Base-by-base conservation (phyloP, 2,113 vertebrate genomes). In the Hylia prasina region DNA sequence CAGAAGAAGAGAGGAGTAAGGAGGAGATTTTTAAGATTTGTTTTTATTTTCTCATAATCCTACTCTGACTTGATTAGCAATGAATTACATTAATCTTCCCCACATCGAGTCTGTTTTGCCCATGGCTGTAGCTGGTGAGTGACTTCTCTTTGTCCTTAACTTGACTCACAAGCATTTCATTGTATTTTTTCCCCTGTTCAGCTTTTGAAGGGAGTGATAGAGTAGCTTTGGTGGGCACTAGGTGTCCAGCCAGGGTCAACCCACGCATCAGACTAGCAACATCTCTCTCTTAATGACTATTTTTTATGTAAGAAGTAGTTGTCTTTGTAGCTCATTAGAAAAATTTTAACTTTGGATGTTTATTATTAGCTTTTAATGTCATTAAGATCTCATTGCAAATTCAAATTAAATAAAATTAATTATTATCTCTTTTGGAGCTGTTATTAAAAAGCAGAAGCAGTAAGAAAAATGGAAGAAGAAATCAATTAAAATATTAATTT, bases 401-500 rank as follows among this genome's bases (percentile, higher is more conserved):
- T 80, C 12, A 91, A 90, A 94, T 54, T 9, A 56, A 78, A 53
- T 78, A 50, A 60, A 82, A 90, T 45, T 57, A 54, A 71, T 84
- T 87, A 69, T 72, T 94, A 70, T 82, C 24, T 61, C 40, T 64
- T 81, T 21, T 92, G 61, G 24, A 94, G 7, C 24, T 63, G 37
- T 89, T 93, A 65, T 57, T 83, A 90, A 95, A 73, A 65, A 86
- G 51, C 21, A 68, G 75, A 75, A 88, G 21, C 22, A 84, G n/a
- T 42, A 64, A 60, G 61, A 91, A 94, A 93, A 90, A 79, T 23
- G 2, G 17, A 91, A 91, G 13, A 69, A 75, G 13, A 92, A 87
- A 89, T 91, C 3, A 77, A 50, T 19, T 48, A 48, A 89, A 84
- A 68, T 56, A 58, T 58, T 83, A 51, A 53, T 83, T 87, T 87